phyloP scores from a whole-genome alignment of 2,888 invertebrate genomes.

The Ethmia dodecea region DNA sequence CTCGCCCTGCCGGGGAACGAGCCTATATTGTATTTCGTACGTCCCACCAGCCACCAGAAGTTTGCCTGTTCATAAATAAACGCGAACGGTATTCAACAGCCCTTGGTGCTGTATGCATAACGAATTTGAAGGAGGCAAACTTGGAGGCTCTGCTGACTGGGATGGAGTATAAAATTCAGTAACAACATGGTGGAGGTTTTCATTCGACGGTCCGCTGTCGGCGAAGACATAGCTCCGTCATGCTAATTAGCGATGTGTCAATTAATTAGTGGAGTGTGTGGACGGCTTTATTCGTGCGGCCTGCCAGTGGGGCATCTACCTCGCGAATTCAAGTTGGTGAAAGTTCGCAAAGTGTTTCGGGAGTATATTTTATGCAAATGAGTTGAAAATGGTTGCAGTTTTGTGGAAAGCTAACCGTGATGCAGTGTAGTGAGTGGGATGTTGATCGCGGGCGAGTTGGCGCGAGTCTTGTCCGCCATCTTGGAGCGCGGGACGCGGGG shows the following conservation, averaged over 20 bases:
- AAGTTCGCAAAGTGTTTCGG: constrained; percentile 21
- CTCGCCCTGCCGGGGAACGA: constrained; percentile 40
- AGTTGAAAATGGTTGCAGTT: constrained; percentile 42
- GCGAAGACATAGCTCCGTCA: constrained; percentile 72
- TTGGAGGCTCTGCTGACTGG: constrained; percentile 77
- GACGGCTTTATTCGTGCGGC: too few species aligned
- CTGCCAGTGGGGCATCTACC: constrained; percentile 3
- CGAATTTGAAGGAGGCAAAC: constrained; percentile 79
- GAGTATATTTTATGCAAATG: constrained; percentile 38
- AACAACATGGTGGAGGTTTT: constrained; percentile 77
- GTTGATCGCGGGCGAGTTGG: constrained; percentile 22
- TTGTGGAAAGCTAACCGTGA: constrained; percentile 34
- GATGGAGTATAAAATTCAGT: constrained; percentile 78
- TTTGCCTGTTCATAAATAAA: constrained; percentile 79
- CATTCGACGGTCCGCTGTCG: constrained; percentile 74
- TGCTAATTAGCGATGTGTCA: constrained; percentile 49
- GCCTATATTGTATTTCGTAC: constrained; percentile 70
- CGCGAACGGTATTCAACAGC: constrained; percentile 79
- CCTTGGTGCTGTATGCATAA: constrained; percentile 80
- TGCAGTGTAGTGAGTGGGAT: constrained; percentile 28
- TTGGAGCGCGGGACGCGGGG: constrained; percentile 42
- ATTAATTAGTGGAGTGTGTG: constrained; percentile 23
- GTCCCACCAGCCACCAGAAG: constrained; percentile 75
- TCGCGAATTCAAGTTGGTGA: background rate
- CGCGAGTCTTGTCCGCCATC: constrained; percentile 47